A percentile compares a stretch with the other conserved stretches of the same genome.
These are phyloP conservation scores for Alviniconcha marisindica DNA, from an alignment of 1,140 invertebrate species.

Conservation along the genomic window DNA sequence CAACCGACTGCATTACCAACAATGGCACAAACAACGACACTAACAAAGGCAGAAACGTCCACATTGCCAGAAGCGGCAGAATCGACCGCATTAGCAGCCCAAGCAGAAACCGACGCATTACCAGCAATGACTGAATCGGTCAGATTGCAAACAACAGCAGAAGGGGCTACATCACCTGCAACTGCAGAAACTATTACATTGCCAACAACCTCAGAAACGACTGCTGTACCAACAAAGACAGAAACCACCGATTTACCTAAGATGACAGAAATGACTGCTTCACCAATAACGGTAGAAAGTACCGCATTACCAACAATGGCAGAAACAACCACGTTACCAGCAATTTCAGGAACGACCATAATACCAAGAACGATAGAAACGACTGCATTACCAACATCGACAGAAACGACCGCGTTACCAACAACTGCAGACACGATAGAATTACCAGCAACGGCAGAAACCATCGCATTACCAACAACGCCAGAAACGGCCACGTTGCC, in stretches of 20 bases:
- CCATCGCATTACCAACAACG: background rate
- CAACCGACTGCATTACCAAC: background rate
- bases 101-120: too few relatives aligned
- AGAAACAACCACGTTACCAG: too few relatives aligned
- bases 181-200: background rate
- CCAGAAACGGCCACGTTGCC: background rate
- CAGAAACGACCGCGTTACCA: background rate
- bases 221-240: background rate
- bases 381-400: too few relatives aligned
- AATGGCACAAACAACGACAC: background rate
- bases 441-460: conserved; percentile 16
- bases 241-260: background rate
- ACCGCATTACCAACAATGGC: too few relatives aligned
- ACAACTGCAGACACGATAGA: conserved; percentile 1
- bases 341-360: too few relatives aligned
- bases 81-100: background rate
- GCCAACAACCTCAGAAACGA: background rate
- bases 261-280: background rate
- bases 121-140: too few relatives aligned
- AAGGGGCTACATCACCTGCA: background rate
- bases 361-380: background rate
- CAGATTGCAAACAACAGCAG: too few relatives aligned
- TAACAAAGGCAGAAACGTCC: background rate
- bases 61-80: too few relatives aligned
- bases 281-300: too few relatives aligned